Percentiles rank a stretch among this genome's conserved stretches.
These are phyloP conservation scores for Clepsis dumicolana DNA, from an alignment of 2,888 invertebrate genomes.

Conservation along the genomic window DNA sequence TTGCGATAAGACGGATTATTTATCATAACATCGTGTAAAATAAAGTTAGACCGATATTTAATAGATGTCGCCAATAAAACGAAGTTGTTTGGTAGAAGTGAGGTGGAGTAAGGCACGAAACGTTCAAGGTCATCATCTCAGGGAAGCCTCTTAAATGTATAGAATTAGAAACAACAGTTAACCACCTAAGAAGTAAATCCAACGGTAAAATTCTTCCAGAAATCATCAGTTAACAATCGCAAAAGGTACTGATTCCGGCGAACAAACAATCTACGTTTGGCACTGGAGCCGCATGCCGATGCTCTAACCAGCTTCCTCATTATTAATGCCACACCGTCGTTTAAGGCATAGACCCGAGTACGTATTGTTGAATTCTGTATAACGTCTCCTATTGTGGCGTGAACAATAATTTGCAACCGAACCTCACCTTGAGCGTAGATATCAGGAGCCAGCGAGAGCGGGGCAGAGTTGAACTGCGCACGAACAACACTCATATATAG, in stretches of 20 bases:
- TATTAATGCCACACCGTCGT: constrained; percentile 46
- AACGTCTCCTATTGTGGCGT: constrained; percentile 48
- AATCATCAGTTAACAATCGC: constrained; percentile 24
- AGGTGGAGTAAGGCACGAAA: no score
- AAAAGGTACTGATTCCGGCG: constrained; percentile 41
- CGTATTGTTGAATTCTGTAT: constrained; percentile 47
- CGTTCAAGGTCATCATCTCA: no score
- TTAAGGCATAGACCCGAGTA: constrained; percentile 45
- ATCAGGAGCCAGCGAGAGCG: constrained; percentile 35
- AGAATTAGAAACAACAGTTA: neutral
- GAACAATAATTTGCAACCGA: constrained; percentile 48
- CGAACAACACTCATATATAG: neutral
- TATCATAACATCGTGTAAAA: no score
- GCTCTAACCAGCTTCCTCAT: constrained; percentile 42
- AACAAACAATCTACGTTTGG: constrained; percentile 41
- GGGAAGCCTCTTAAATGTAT: no score
- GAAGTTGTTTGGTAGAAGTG: no score
- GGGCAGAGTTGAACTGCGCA: neutral
- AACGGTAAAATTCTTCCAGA: constrained; percentile 25
- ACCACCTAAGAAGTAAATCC: neutral
- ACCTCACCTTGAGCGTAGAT: constrained; percentile 38
- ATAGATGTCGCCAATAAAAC: no score
- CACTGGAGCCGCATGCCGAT: constrained; percentile 43
- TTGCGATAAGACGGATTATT: no score
- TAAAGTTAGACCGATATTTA: no score